A percentile compares a stretch with the other conserved stretches of the same genome.
Conservation (phyloP, 2,888 invertebrate species). For the Axea sp. region DNA sequence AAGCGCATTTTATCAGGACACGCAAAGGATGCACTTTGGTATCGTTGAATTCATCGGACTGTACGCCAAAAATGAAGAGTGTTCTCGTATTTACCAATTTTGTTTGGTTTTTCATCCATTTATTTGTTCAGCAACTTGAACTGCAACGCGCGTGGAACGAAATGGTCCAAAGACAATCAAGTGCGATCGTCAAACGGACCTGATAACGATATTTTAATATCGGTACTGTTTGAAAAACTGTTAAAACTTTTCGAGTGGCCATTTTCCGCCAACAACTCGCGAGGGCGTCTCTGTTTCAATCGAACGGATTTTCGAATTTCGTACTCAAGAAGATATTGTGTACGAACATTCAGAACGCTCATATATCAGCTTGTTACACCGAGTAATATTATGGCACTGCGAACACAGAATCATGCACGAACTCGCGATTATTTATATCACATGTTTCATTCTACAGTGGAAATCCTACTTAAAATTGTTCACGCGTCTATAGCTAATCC, state of each 20-base stretch:
- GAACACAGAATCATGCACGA: no score
- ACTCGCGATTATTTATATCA: conserved; percentile 40
- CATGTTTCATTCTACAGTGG: conserved; percentile 14
- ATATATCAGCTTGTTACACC: no score
- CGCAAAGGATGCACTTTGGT: conserved; percentile 27
- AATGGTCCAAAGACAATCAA: conserved; percentile 26
- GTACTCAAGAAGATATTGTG: no score
- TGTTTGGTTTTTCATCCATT: conserved; percentile 37
- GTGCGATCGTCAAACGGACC: conserved; percentile 17
- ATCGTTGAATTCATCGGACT: conserved; percentile 23
- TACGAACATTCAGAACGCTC: no score
- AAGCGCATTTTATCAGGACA: conserved; percentile 34
- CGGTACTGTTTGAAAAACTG: conserved; percentile 32
- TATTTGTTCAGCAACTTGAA: conserved; percentile 10
- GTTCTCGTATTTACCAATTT: conserved; percentile 42
- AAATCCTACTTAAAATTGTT: conserved; percentile 41
- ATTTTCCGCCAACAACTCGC: conserved; percentile 9
- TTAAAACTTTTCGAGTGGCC: conserved; percentile 24
- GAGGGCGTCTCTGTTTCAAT: no score
- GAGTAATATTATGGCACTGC: no score
- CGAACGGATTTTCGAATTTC: no score
- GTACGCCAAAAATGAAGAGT: conserved; percentile 35
- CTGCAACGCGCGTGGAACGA: not conserved
- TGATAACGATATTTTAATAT: conserved; percentile 30
- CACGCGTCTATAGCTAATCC: conserved; percentile 41